Evolutionary conservation across 2,888 invertebrate species (phyloP).

Genomic region (Cataglyphis livida): DNA sequence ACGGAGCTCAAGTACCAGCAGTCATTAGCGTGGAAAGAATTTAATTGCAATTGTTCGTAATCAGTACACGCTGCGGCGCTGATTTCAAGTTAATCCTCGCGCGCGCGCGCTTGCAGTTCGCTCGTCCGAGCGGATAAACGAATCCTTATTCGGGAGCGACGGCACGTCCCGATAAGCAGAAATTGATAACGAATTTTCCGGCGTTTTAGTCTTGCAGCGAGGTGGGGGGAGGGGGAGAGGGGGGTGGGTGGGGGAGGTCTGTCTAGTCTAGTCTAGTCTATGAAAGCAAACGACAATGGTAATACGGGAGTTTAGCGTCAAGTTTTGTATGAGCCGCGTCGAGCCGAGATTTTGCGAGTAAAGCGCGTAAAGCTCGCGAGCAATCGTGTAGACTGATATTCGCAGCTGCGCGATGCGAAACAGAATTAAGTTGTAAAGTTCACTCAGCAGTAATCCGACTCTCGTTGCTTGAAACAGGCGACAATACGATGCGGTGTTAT

Average conservation of each 20-base stretch:
- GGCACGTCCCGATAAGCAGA: conserved; percentile 49
- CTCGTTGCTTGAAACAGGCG: conserved; percentile 49
- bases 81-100: conserved; percentile 62
- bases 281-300: conserved; percentile 49
- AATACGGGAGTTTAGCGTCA: conserved; percentile 49
- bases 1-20: conserved; percentile 65
- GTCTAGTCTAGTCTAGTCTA: conserved; percentile 22
- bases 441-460: conserved; percentile 49
- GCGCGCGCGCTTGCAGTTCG: conserved; percentile 43
- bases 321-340: conserved; percentile 37
- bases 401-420: conserved; percentile 49
- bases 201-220: conserved; percentile 15
- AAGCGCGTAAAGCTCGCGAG: conserved; percentile 46
- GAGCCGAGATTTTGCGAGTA: conserved; percentile 48
- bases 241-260: not conserved
- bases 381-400: conserved; percentile 51
- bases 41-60: conserved; percentile 71
- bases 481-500: conserved; percentile 32
- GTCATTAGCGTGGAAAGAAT: conserved; percentile 73
- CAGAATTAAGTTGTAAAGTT: conserved; percentile 60
- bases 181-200: conserved; percentile 55
- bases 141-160: conserved; percentile 52
- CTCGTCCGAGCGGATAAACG: conserved; percentile 49
- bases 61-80: conserved; percentile 47
- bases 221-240: too few relatives aligned